Evolutionary conservation across 2,797 vertebrate species (phyloP), one percentile per base, ranked within the genome.

Genomic region (Poeciliopsis presidionis): DNA sequence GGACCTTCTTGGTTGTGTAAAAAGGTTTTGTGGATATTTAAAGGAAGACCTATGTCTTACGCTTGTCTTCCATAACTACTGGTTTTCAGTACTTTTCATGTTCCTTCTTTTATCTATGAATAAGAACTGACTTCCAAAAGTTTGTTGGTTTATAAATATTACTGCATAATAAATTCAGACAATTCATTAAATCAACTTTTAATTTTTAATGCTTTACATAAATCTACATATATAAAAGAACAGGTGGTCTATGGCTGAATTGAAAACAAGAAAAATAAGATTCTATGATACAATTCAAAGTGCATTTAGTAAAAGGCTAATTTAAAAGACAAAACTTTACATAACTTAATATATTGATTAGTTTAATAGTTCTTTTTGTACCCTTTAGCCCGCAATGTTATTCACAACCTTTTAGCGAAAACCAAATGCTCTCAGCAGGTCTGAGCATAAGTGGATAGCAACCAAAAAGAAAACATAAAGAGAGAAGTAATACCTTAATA

Each of bases 211-310:
- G 81, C 93, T 93, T 93, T 93, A 94, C 93, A 94, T 92, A 90
- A 92, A 90, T 94, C 88, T 94, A 95, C 90, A 94, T 88, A 92
- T 94, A 93, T 87, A 93, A 95, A 95, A 93, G 88, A 94, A 94
- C 87, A 86, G 83, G 89, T 88, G 89, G 75, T 81, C 80, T 93
- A 93, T 80, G 76, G 82, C 78, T 86, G 84, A 91, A 86, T 36
- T 83, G 67, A 86, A 92, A 91, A 92, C 82, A 83, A 84, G 77
- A 85, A 91, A 91, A 84, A 91, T 81, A 84, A 89, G 85, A 85
- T 59, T 85, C 85, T 92, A 93, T 91, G 80, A 91, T 93, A 94
- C 91, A 94, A 96, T 96, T 96, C 94, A 97, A 97, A 97, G 96
- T 98, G 92, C 94, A 95, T 95, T 95, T 93, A 95, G 94, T 93